These are phyloP conservation scores for Pelecanoides urinatrix DNA, from an alignment of 2,113 vertebrate species.

Conservation along the genomic window DNA sequence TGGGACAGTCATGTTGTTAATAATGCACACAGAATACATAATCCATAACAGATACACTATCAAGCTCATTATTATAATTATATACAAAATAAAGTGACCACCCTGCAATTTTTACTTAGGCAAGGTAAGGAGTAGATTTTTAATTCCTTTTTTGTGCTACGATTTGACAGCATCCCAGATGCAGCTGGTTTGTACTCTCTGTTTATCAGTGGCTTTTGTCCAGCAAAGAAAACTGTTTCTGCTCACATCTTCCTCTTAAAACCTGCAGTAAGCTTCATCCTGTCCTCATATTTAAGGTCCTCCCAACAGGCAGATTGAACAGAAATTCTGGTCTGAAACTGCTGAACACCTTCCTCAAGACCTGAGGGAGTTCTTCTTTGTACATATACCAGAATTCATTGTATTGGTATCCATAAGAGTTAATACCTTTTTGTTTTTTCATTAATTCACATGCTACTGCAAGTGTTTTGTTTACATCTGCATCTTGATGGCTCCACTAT, in stretches of 20 bases:
- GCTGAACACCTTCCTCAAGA: neutral
- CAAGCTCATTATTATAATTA: neutral
- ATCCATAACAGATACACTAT: neutral
- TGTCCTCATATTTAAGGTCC: neutral
- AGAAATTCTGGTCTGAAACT: neutral
- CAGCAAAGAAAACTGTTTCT: neutral
- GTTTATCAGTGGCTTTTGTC: neutral
- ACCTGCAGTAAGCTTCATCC: neutral
- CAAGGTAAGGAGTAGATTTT: neutral
- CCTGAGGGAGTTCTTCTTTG: neutral
- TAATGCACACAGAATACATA: neutral
- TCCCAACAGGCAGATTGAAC: neutral
- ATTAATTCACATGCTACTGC: neutral
- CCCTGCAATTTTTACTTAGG: neutral
- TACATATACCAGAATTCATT: neutral
- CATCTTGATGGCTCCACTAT: neutral
- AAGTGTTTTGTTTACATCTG: slow-evolving; percentile 30
- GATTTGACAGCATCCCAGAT: neutral
- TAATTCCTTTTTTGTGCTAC: neutral
- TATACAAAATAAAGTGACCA: neutral
- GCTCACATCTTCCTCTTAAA: neutral
- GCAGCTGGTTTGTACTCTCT: neutral
- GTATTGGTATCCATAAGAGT: neutral
- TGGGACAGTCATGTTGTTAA: neutral
- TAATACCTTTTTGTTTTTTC: neutral